phyloP scores from a whole-genome alignment of 2,888 invertebrate species.

The Oasisia sp. region DNA sequence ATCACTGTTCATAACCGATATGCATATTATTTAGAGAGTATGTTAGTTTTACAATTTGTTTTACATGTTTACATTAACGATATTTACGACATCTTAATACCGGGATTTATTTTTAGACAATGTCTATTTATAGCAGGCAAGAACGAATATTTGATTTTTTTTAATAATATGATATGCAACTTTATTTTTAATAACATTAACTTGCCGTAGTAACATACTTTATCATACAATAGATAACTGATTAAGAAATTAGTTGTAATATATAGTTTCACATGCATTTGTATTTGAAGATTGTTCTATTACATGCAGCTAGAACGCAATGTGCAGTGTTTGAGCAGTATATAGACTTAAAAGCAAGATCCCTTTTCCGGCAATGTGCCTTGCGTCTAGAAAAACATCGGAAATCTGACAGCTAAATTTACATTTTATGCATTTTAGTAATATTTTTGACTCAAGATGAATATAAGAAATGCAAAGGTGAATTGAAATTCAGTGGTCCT shows the following conservation, averaged over 20 bases:
- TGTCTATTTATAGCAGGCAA: not conserved
- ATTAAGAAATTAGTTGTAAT: not conserved
- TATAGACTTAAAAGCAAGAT: not conserved
- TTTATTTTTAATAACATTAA: not conserved
- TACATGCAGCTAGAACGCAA: not conserved
- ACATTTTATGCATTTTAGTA: not conserved
- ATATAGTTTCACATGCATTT: not conserved
- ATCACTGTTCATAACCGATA: not conserved
- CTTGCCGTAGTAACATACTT: not conserved
- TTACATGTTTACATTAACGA: not conserved
- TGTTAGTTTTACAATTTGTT: not conserved
- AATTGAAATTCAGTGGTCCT: not conserved
- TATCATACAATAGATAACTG: not conserved
- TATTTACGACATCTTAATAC: not conserved
- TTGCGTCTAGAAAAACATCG: not conserved
- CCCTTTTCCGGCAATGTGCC: not conserved
- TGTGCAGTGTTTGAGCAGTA: not conserved
- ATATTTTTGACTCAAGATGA: slow-evolving; percentile 25
- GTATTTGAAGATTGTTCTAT: not conserved
- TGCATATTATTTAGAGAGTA: not conserved
- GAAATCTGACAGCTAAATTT: slow-evolving; percentile 18
- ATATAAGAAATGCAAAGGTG: slow-evolving; percentile 30
- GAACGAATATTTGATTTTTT: not conserved
- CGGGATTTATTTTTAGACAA: not conserved
- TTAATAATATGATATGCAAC: not conserved